phyloP scores from a whole-genome alignment of 2,113 vertebrate genomes.

The Todiramphus chloris region DNA sequence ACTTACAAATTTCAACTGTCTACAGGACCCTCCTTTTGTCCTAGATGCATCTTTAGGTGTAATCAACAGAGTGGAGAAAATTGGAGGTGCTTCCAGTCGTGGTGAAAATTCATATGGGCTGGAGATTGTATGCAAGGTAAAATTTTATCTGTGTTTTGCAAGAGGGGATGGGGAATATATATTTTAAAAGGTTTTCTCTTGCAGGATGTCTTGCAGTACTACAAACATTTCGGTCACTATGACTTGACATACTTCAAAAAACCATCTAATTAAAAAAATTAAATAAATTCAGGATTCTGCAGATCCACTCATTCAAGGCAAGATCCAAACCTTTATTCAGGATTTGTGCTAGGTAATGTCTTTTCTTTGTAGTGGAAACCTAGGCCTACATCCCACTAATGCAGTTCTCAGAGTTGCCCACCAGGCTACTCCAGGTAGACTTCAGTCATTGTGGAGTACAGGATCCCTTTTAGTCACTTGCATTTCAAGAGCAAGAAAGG shows the following conservation, averaged over 20 bases:
- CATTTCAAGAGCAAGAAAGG: not conserved
- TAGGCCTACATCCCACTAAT: not conserved
- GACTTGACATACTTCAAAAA: not conserved
- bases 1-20: conserved; percentile 54
- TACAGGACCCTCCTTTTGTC: conserved; percentile 91
- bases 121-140: conserved; percentile 92
- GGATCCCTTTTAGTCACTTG: not conserved
- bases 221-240: not conserved
- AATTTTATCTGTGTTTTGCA: not conserved
- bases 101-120: conserved; percentile 92
- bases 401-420: not conserved
- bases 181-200: not conserved
- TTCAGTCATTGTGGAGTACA: not conserved
- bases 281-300: not conserved
- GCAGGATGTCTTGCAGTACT: too few relatives aligned
- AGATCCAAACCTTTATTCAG: not conserved
- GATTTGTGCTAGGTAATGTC: not conserved
- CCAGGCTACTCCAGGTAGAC: not conserved
- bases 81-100: conserved; percentile 85
- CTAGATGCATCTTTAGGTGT: conserved; percentile 94
- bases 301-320: not conserved
- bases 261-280: not conserved
- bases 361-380: not conserved
- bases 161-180: not conserved
- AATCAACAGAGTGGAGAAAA: conserved; percentile 95